Evolutionary conservation across 2,797 vertebrate species (phyloP).

Genomic region (Meda fulgida): DNA sequence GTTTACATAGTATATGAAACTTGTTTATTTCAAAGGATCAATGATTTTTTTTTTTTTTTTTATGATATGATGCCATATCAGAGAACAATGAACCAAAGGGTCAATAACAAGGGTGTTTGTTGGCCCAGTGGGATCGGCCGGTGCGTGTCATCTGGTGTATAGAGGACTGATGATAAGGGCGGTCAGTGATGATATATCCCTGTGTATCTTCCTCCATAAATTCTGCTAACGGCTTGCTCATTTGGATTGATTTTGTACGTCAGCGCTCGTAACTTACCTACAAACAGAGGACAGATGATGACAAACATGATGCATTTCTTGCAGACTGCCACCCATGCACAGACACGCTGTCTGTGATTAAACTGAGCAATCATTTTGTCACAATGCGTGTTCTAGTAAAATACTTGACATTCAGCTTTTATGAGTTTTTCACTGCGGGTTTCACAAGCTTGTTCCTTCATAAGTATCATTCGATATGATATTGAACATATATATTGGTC

Average conservation of each 20-base stretch:
- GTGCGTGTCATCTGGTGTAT: constrained; percentile 4
- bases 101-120: background rate
- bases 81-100: background rate
- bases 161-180: constrained; percentile 40
- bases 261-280: constrained; percentile 33
- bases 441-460: background rate
- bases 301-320: constrained; percentile 35
- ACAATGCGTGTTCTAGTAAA: background rate
- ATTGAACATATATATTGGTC: constrained; percentile 3
- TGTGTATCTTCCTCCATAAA: constrained; percentile 14
- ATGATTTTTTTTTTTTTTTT: background rate
- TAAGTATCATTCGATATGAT: constrained; percentile 5
- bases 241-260: constrained; percentile 37
- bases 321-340: background rate
- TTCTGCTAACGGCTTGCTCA: constrained; percentile 34
- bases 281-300: constrained; percentile 16
- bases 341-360: background rate
- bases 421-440: background rate
- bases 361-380: background rate
- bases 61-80: background rate
- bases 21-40: background rate
- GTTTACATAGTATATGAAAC: background rate
- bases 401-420: background rate
- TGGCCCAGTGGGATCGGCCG: background rate
- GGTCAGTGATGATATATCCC: constrained; percentile 28